Base-by-base conservation (phyloP, 2,888 invertebrate genomes). In the Caenorhabditis wallacei region DNA sequence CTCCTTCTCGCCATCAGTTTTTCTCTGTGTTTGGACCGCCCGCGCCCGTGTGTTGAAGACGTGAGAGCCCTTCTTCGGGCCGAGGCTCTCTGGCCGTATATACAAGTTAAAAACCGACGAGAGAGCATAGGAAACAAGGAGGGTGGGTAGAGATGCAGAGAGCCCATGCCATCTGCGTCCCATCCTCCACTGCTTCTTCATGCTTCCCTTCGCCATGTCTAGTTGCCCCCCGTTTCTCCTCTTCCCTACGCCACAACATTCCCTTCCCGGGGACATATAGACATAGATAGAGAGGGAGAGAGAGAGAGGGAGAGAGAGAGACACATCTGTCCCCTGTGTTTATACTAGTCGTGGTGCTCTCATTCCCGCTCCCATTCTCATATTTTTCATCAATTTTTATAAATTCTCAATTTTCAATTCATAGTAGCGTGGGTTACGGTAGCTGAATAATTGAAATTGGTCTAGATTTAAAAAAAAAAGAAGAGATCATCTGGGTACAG, bases 151-250 rank as follows among this genome's bases (percentile, higher is more conserved):
- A 64, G 74, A 74, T 30, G 57, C 74, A 74, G 64, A 66, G 74
- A 66, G 74, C 74, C 74, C 74, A 72, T 61, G 61, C 70, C 70
- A 80, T 71, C 66, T 71, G 79, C 51, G 76, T 59, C 75, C 71
- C 16, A 56, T 24, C 35, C 13, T 22, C 48, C 10, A 2, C 22
- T 13, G 53, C 43, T 26, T n/a, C 22, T 63, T 26, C 43, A 57
- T 46, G 63, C 30, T 30, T 30, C 30, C 30, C 30, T 30, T 8
- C n/a, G n/a, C n/a, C n/a, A n/a, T n/a, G n/a, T 30, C 30, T 30
- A 30, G 30, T 30, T 30, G 30, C 30, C 30, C 8, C 8, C 8
- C 3, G 30, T 30, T 30, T 24, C 30, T n/a, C 48, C 22, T 35
- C 40, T 37, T 56, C 30, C 40, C 4, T 11, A 3, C 10, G 4